Percentiles rank a stretch among this genome's conserved stretches.
Conservation (phyloP, 2,888 invertebrate genomes). For the Merodon equestris region DNA sequence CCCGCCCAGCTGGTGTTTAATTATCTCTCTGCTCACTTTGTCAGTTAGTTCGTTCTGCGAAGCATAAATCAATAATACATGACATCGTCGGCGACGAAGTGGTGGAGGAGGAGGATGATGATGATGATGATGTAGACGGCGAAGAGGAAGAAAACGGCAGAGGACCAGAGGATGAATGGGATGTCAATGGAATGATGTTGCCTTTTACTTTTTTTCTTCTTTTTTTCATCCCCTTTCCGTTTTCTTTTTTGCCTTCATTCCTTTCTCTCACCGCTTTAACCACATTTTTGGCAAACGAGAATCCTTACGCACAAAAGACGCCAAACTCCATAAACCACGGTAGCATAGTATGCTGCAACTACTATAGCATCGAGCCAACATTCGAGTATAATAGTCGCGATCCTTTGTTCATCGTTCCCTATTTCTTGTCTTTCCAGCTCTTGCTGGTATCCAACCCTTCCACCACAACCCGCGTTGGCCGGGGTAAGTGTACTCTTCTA, state of each 20-base stretch:
- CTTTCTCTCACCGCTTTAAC: constrained; percentile 3
- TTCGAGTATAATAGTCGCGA: constrained; percentile 29
- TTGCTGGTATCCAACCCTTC: too few species aligned
- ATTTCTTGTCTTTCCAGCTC: neutral
- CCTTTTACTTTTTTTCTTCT: too few species aligned
- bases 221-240: too few species aligned
- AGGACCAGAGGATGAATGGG: too few species aligned
- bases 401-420: constrained; percentile 48
- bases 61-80: constrained; percentile 57
- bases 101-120: constrained; percentile 27
- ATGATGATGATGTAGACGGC: constrained; percentile 31
- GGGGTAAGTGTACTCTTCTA: constrained; percentile 15
- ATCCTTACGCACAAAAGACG: constrained; percentile 21
- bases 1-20: constrained; percentile 15
- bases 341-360: constrained; percentile 8
- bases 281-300: constrained; percentile 25
- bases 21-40: constrained; percentile 28
- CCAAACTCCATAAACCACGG: constrained; percentile 24
- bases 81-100: constrained; percentile 30
- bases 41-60: constrained; percentile 30
- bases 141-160: too few species aligned
- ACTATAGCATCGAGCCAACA: constrained; percentile 15
- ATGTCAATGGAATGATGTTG: too few species aligned
- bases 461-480: constrained; percentile 1
- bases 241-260: neutral